phyloP scores from a whole-genome alignment of 2,113 vertebrate genomes.

The Petrocephalus zakoni region DNA sequence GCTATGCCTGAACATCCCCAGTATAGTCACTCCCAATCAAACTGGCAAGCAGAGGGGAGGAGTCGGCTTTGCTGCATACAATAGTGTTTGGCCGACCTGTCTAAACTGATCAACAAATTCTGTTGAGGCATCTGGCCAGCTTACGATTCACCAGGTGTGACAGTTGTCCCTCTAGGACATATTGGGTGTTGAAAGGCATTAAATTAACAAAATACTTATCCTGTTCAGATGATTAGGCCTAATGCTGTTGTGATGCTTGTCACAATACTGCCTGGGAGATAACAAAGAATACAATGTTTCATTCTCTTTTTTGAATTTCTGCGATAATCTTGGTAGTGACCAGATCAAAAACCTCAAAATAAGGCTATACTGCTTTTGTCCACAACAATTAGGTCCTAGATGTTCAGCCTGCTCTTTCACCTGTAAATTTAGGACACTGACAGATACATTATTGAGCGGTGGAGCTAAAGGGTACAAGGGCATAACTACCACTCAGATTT shows the following conservation, averaged over 20 bases:
- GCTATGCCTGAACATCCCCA: neutral
- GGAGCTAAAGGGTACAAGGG: neutral
- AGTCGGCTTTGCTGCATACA: constrained; percentile 24
- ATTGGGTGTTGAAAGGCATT: neutral
- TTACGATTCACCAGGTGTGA: neutral
- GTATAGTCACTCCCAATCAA: neutral
- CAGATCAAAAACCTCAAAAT: neutral
- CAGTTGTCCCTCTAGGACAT: neutral
- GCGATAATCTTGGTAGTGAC: neutral
- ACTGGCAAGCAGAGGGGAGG: constrained; percentile 39
- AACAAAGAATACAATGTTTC: neutral
- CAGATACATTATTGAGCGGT: neutral
- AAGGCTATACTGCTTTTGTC: neutral
- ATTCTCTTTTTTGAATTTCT: neutral
- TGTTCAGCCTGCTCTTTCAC: neutral
- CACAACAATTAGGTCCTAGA: neutral
- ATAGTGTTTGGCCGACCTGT: constrained; percentile 17
- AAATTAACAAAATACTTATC: neutral
- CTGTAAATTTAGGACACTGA: neutral
- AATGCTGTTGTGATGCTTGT: neutral
- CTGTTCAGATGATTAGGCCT: neutral
- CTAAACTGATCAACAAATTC: constrained; percentile 26
- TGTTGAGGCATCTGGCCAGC: neutral
- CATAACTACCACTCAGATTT: neutral
- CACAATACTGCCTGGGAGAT: neutral